Percentiles rank a stretch among this genome's conserved stretches.
Conservation (phyloP, 2,888 invertebrate genomes). For the Latrodectus hesperus region DNA sequence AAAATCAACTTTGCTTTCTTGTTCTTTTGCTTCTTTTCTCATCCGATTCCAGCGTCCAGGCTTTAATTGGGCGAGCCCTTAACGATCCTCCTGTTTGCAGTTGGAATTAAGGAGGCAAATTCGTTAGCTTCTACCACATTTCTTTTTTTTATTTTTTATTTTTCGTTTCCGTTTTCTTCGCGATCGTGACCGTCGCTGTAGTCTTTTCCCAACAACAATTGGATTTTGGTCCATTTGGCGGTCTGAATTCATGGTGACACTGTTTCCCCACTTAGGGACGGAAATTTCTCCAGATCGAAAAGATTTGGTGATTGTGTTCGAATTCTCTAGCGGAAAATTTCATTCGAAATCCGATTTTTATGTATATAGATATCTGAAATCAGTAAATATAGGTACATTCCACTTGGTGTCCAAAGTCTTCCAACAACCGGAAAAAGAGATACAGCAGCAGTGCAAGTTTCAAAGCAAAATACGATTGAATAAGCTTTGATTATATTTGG, state of each 20-base stretch:
- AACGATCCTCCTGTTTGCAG: conserved; percentile 56
- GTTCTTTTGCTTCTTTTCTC: conserved; percentile 51
- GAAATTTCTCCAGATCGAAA: too few relatives aligned
- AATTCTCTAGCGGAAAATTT: too few relatives aligned
- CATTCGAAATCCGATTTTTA: too few relatives aligned
- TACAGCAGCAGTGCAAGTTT: too few relatives aligned
- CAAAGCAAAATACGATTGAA: too few relatives aligned
- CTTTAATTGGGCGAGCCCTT: conserved; percentile 63
- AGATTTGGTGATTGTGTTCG: too few relatives aligned
- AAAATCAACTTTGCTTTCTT: conserved; percentile 62
- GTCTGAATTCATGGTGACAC: not conserved
- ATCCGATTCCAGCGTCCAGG: not conserved
- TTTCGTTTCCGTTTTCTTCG: conserved; percentile 16
- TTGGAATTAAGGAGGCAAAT: conserved; percentile 66
- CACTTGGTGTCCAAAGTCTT: too few relatives aligned
- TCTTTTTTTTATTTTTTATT: not conserved
- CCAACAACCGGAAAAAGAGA: too few relatives aligned
- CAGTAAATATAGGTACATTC: too few relatives aligned
- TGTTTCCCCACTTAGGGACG: too few relatives aligned
- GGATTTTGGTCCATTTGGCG: conserved; percentile 1
- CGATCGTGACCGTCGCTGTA: conserved; percentile 42
- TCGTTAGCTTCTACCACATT: conserved; percentile 51
- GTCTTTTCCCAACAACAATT: conserved; percentile 24
- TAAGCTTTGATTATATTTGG: too few relatives aligned
- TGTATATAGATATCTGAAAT: too few relatives aligned